phyloP scores from a whole-genome alignment of 2,113 vertebrate species.

The Poicephalus gulielmi region DNA sequence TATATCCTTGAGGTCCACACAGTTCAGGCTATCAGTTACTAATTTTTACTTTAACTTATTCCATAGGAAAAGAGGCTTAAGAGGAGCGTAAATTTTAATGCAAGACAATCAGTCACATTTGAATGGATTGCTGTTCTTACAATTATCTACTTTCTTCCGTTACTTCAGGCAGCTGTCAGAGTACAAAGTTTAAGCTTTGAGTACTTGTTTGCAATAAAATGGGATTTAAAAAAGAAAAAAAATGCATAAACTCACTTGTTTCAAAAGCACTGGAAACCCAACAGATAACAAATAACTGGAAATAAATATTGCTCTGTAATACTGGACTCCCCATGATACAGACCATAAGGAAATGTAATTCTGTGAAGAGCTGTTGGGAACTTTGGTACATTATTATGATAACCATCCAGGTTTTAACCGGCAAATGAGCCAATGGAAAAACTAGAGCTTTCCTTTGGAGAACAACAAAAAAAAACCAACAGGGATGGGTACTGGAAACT shows the following conservation, averaged over 20 bases:
- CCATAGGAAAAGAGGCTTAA: not conserved
- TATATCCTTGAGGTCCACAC: not conserved
- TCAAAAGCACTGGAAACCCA: not conserved
- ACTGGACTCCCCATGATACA: not conserved
- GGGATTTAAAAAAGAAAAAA: not conserved
- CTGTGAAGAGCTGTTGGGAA: not conserved
- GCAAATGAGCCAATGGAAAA: not conserved
- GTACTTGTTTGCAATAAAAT: not conserved
- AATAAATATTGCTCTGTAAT: not conserved
- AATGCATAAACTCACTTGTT: not conserved
- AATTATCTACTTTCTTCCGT: not conserved
- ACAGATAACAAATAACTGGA: not conserved
- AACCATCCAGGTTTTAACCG: not conserved
- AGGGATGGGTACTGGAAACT: not conserved
- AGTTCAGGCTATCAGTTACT: not conserved
- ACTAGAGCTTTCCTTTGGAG: not conserved
- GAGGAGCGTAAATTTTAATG: not conserved
- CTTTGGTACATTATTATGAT: accelerated
- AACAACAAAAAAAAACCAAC: not conserved
- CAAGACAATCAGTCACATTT: not conserved
- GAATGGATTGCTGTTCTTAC: not conserved
- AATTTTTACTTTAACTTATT: not conserved
- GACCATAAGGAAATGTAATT: not conserved
- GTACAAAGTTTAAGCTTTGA: not conserved
- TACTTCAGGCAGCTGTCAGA: not conserved